Evolutionary conservation across 1,140 invertebrate species (phyloP), one percentile per base, ranked within the genome.

Genomic region (Brachionus koreanus): DNA sequence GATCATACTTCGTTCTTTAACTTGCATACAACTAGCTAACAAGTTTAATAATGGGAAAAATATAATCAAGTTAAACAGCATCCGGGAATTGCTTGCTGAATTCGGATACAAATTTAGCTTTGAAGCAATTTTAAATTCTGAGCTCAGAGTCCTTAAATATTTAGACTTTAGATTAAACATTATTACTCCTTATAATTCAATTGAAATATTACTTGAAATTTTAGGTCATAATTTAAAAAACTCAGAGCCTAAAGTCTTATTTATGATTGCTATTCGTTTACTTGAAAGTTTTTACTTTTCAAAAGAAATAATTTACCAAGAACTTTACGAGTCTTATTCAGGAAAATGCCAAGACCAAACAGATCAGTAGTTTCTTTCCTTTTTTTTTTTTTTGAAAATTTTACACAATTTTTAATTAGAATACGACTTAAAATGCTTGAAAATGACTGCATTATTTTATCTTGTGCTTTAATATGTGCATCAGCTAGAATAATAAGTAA

Each of bases 201-300:
- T 61, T 12, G 76, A 79, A 33, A 61, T n/a, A 13, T 65, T 79
- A 25, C 49, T 79, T 2, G 76, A 79, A 79, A 79, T 79, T 13
- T 10, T 79, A 13, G 76, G 76, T 29, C 49, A 79, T 13, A 79
- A 79, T 61, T 25, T 61, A 42, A 23, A 23, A 42, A 42, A 65
- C 35, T 19, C 39, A 13, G 19, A 79, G 12, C 49, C 61, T 9
- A 79, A 79, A 43, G 35, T 33, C 9, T 61, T 79, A 12, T 79
- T 61, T 35, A 42, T 61, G 2, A 65, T 79, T 29, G 9, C 35
- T 10, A 23, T 79, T 35, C 6, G 37, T 12, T 61, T 79, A 42
- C 39, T 79, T 4, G 76, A 79, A 61, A 35, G 76, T 23, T 79
- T 79, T 63, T 79, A 79, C 49, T 61, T 19, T 23, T 10, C 6